Percentiles rank a stretch among this genome's conserved stretches.
phyloP scores from a whole-genome alignment of 2,113 vertebrate species.

The Elephantulus edwardii region DNA sequence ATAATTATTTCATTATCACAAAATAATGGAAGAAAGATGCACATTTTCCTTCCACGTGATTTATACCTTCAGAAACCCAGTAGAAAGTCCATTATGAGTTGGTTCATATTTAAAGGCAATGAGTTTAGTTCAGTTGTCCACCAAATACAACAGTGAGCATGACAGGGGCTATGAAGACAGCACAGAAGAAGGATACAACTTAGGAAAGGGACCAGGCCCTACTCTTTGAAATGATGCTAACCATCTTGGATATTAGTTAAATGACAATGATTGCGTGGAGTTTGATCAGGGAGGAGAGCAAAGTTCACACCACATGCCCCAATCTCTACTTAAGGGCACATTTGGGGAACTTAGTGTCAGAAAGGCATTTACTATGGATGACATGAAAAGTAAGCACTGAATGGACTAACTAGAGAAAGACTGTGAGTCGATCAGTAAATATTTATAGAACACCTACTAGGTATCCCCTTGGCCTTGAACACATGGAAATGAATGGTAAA shows the following conservation, averaged over 20 bases:
- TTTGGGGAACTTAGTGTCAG: neutral
- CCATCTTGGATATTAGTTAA: neutral
- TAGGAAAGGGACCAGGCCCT: neutral
- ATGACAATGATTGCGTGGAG: accelerated
- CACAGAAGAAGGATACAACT: neutral
- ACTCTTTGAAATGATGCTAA: neutral
- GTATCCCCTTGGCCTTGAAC: neutral
- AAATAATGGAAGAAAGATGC: neutral
- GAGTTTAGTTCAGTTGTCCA: too few species aligned
- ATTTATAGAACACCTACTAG: neutral
- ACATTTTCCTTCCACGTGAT: too few species aligned
- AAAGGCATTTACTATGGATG: neutral
- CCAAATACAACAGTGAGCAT: too few species aligned
- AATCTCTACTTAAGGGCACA: neutral
- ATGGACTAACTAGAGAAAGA: neutral
- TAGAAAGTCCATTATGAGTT: too few species aligned
- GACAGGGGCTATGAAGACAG: neutral
- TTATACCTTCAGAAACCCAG: too few species aligned
- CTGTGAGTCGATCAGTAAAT: neutral
- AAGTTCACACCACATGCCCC: neutral
- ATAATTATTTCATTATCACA: too few species aligned
- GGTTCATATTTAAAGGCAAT: too few species aligned
- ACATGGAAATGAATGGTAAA: neutral
- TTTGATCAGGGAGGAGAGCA: accelerated
- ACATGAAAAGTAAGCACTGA: neutral